Percentiles rank a stretch among this genome's conserved stretches.
These are phyloP conservation scores for Stercorarius parasiticus DNA, from an alignment of 2,113 vertebrate genomes.

Conservation along the genomic window DNA sequence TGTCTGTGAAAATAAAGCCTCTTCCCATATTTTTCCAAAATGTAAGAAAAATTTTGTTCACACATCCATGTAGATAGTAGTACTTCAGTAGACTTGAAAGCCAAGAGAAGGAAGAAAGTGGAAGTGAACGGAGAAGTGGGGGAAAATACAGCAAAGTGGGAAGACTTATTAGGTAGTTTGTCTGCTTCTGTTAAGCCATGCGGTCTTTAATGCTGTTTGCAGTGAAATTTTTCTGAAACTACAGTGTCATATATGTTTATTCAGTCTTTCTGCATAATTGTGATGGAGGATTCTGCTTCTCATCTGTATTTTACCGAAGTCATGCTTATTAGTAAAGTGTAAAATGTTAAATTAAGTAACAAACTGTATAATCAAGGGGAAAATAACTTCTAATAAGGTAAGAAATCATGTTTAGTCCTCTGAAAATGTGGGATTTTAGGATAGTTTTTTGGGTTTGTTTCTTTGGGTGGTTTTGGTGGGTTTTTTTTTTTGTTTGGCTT, in stretches of 20 bases:
- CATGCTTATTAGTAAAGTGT: not conserved
- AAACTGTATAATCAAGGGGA: not conserved
- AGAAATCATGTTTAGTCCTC: not conserved
- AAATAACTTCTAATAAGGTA: conserved; percentile 1
- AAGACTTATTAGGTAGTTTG: not conserved
- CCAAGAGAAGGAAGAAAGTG: not conserved
- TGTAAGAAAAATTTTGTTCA: not conserved
- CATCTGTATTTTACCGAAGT: not conserved
- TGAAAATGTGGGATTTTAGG: not conserved
- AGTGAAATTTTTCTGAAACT: not conserved
- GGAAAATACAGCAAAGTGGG: not conserved
- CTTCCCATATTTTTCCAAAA: not conserved
- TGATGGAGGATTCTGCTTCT: not conserved
- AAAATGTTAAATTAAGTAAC: not conserved
- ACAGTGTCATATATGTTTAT: not conserved
- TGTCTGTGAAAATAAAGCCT: conserved; percentile 33
- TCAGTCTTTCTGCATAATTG: not conserved
- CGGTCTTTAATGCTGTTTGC: not conserved
- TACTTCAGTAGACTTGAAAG: not conserved
- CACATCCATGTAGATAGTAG: not conserved
- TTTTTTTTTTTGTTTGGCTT: too few relatives aligned
- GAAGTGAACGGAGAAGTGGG: not conserved
- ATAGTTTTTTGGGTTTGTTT: not conserved
- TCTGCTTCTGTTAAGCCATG: not conserved
- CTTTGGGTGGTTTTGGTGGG: not conserved